These are phyloP conservation scores for Limnephilus rhombicus DNA, from an alignment of 2,888 invertebrate genomes.

Conservation along the genomic window DNA sequence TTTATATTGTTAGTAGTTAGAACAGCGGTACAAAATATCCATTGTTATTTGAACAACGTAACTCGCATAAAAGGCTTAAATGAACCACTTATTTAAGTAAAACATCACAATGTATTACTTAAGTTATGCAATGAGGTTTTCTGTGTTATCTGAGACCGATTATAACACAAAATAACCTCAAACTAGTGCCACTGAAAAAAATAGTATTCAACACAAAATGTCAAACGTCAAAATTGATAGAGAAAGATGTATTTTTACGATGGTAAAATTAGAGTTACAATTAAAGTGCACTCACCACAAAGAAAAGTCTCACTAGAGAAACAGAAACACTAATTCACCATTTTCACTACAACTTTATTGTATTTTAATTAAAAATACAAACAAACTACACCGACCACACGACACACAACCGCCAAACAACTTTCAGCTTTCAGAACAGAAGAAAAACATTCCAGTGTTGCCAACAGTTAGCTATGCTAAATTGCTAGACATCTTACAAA, in stretches of 20 bases:
- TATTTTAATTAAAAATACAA: not conserved
- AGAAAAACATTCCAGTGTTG: not conserved
- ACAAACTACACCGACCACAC: not conserved
- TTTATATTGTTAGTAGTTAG: not conserved
- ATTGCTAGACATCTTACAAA: too few relatives aligned
- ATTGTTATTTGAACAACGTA: not conserved
- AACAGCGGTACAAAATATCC: not conserved
- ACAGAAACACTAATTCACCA: not conserved
- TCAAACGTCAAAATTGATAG: not conserved
- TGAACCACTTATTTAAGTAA: not conserved
- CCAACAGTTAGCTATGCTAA: too few relatives aligned
- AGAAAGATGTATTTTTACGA: not conserved
- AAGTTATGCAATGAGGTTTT: not conserved
- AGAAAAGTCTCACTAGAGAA: not conserved
- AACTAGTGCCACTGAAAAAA: not conserved
- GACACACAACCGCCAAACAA: not conserved
- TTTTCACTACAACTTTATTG: not conserved
- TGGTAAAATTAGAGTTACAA: not conserved
- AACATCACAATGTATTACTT: too few relatives aligned
- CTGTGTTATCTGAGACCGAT: not conserved
- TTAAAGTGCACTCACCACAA: not conserved
- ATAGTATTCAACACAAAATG: not conserved
- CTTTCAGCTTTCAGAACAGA: not conserved
- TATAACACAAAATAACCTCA: not conserved
- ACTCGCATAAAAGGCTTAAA: not conserved